Conservation (phyloP, 2,888 invertebrate genomes). For the Drosophila maculinotata region DNA sequence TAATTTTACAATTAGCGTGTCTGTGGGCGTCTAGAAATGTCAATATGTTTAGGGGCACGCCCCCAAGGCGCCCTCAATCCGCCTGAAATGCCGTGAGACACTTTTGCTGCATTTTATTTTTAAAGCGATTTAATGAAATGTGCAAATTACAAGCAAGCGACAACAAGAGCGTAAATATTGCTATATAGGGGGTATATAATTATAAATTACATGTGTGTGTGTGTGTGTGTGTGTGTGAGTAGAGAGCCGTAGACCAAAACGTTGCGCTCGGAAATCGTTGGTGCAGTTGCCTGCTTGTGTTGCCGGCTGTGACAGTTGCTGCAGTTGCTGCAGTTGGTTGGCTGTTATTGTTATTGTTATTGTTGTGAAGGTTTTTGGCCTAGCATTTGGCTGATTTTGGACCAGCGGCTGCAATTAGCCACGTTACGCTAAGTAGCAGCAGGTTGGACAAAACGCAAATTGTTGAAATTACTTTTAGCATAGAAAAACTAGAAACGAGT, state of each 20-base stretch:
- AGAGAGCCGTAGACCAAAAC: conserved; percentile 5
- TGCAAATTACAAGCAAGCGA: conserved; percentile 26
- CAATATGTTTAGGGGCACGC: conserved; percentile 30
- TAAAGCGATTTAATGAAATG: conserved; percentile 37
- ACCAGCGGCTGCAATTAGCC: conserved; percentile 56
- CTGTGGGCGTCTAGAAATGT: conserved; percentile 15
- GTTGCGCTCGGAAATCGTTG: background rate
- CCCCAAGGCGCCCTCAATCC: conserved; percentile 12
- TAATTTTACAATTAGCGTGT: conserved; percentile 34
- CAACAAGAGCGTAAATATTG: conserved; percentile 25
- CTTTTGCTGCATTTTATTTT: conserved; percentile 43
- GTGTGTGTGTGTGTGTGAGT: conserved; percentile 9
- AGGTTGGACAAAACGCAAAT: conserved; percentile 30
- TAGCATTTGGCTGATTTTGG: conserved; percentile 23
- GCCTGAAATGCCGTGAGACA: conserved; percentile 3
- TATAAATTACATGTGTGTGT: conserved; percentile 14
- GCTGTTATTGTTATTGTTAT: conserved; percentile 5
- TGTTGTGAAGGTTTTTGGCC: conserved; percentile 13
- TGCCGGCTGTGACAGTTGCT: conserved; percentile 40
- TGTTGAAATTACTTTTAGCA: conserved; percentile 44
- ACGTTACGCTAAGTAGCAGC: conserved; percentile 58
- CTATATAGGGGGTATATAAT: conserved; percentile 6
- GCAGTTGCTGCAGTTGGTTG: no score
- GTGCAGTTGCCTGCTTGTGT: conserved; percentile 15
- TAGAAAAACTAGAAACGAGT: conserved; percentile 25